Conservation (phyloP, 1,140 invertebrate species). For the Akabosia matsudoensis region DNA sequence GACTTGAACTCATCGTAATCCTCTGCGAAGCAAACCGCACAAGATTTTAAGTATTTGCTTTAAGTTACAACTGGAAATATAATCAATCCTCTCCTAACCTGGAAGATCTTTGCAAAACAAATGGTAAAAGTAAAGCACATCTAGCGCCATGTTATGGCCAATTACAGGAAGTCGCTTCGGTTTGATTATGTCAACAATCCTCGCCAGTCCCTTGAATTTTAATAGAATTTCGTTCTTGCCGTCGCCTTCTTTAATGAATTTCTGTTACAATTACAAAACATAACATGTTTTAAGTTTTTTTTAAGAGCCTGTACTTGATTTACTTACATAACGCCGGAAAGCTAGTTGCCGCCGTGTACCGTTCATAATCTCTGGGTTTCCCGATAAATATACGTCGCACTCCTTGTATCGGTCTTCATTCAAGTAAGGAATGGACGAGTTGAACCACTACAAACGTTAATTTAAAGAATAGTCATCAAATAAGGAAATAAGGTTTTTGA, state of each 20-base stretch:
- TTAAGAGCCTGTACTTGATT: not conserved
- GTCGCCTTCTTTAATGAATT: too few relatives aligned
- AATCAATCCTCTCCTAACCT: constrained; percentile 2
- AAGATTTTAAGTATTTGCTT: not conserved
- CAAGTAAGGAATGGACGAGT: not conserved
- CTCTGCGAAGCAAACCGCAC: constrained; percentile 16
- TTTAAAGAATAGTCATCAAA: not conserved
- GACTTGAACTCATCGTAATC: constrained; percentile 27
- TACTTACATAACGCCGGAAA: too few relatives aligned
- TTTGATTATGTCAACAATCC: constrained; percentile 21
- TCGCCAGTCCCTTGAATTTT: constrained; percentile 3
- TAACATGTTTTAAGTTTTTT: not conserved
- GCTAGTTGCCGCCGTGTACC: not conserved
- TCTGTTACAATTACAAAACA: too few relatives aligned
- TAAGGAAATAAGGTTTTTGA: not conserved
- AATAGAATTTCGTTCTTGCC: not conserved
- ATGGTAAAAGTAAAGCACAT: constrained; percentile 29
- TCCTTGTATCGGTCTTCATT: not conserved
- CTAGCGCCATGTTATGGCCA: constrained; percentile 29
- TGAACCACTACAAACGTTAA: not conserved
- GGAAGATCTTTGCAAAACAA: constrained; percentile 25
- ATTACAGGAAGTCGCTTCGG: constrained; percentile 22
- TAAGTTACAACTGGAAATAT: not conserved
- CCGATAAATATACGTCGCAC: not conserved
- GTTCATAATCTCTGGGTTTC: not conserved